These are phyloP conservation scores for Allophyes oxyacanthae DNA, from an alignment of 2,888 invertebrate species.

Conservation along the genomic window DNA sequence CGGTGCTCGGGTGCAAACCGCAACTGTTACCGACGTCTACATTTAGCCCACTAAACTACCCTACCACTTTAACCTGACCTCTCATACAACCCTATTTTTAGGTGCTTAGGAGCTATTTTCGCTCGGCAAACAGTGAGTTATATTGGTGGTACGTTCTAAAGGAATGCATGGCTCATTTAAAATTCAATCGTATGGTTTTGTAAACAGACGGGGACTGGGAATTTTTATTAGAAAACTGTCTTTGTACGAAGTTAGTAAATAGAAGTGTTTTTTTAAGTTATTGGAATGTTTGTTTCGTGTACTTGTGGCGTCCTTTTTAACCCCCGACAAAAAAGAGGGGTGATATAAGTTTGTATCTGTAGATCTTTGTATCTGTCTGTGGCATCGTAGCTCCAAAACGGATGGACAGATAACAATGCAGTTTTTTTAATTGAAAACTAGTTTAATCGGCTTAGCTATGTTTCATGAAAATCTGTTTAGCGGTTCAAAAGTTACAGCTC, in stretches of 20 bases:
- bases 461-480: no score
- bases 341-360: no score
- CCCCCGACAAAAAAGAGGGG: no score
- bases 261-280: constrained; percentile 15
- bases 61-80: constrained; percentile 13
- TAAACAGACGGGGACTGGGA: constrained; percentile 41
- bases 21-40: not conserved
- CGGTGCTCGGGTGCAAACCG: not conserved
- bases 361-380: no score
- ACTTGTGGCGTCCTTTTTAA: no score
- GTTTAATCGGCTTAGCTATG: no score
- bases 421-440: no score
- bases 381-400: no score
- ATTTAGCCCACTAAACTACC: not conserved
- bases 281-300: not conserved
- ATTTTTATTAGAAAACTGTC: constrained; percentile 49
- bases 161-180: constrained; percentile 58
- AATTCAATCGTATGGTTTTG: constrained; percentile 58
- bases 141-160: constrained; percentile 29
- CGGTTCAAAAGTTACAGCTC: no score
- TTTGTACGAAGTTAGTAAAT: constrained; percentile 1
- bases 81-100: not conserved
- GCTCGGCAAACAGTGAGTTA: constrained; percentile 10
- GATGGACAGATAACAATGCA: no score
- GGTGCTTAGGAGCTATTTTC: constrained; percentile 12